Evolutionary conservation across 1,140 invertebrate species (phyloP).

Genomic region (Pseudachorutes palmiensis): DNA sequence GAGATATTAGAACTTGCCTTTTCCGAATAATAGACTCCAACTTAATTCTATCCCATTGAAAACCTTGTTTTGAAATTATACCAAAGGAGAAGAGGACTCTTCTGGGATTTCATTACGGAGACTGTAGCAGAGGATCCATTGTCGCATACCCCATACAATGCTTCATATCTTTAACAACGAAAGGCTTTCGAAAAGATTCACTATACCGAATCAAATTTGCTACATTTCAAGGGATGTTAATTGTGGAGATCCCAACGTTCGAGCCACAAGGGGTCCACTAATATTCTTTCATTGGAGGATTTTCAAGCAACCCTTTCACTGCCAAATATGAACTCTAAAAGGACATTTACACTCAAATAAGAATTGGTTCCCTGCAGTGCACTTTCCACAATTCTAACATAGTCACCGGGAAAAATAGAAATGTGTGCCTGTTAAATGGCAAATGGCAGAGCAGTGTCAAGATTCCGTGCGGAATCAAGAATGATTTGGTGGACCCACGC

Average conservation of each 20-base stretch:
- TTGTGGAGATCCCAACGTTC: background rate
- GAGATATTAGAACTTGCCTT: no score
- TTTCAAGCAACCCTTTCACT: background rate
- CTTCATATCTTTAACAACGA: no score
- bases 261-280: background rate
- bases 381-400: conserved; percentile 7
- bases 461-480: no score
- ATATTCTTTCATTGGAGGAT: background rate
- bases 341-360: background rate
- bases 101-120: no score
- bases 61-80: background rate
- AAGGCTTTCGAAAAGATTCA: no score
- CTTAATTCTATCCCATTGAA: background rate
- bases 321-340: no score
- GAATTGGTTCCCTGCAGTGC: background rate
- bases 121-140: no score
- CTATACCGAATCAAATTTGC: conserved; percentile 5
- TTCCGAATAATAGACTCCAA: background rate
- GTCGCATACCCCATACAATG: no score
- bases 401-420: no score
- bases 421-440: no score
- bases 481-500: background rate
- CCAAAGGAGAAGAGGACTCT: background rate
- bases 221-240: background rate
- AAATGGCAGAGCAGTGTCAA: no score